Evolutionary conservation across 2,113 vertebrate species (phyloP), one percentile per base, ranked within the genome.

Genomic region (Mugil cephalus): DNA sequence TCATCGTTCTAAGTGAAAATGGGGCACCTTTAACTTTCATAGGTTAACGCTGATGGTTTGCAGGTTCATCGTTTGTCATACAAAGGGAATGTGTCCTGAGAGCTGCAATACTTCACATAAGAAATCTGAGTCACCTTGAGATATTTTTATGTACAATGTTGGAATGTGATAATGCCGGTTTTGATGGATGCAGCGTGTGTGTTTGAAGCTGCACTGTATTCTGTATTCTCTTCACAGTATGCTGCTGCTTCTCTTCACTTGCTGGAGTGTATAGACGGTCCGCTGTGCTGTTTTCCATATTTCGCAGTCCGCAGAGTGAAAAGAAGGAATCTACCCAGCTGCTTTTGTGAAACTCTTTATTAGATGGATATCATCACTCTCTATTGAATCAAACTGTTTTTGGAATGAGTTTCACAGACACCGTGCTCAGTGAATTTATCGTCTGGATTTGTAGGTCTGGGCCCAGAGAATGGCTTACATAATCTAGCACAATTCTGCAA

Each of bases 331-430:
- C 63, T 74, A 40, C 55, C 62, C 69, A 55, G 65, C 64, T 80
- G 63, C 53, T 77, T 85, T 77, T 69, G 50, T 79, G 40, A 72
- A 73, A 80, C 62, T 62, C 62, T 77, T 82, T 81, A 80, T 78
- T 77, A 69, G 75, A 76, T 54, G 53, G 69, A 77, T 70, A 74
- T 79, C 61, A 60, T 79, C 63, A 59, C 59, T 69, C 36, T 73
- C 59, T 71, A 82, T 88, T 77, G 60, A 86, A 77, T 78, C 60
- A 87, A 73, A 83, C 76, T 74, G 58, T 46, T 58, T 68, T 78
- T 74, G 72, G 45, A 70, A 82, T 83, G 51, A 68, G 35, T 80
- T 86, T 82, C 64, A 77, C 62, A 67, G 75, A 72, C 55, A 42
- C 21, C 6, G 17, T 56, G 50, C 24, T 59, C 67, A 48, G 61